A percentile compares a stretch with the other conserved stretches of the same genome.
Conservation (phyloP, 2,113 vertebrate species). For the Terrapene triunguis region DNA sequence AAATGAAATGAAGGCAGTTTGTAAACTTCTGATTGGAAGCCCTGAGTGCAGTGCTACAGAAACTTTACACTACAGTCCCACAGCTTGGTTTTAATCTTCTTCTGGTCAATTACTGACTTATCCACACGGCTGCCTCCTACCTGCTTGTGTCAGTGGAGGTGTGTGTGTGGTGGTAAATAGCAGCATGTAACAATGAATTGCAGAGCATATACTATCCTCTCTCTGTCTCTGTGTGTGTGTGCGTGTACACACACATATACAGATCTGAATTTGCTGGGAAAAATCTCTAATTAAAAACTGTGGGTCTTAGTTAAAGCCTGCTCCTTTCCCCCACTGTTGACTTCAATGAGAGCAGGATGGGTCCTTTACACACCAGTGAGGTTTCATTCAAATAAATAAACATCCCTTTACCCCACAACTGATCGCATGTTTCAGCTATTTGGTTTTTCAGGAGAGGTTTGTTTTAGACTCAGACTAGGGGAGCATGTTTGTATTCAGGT, state of each 20-base stretch:
- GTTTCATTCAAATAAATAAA: background rate
- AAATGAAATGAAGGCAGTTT: constrained; percentile 48
- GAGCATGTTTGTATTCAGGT: background rate
- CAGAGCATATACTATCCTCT: constrained; percentile 17
- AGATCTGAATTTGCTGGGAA: background rate
- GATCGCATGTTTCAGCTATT: background rate
- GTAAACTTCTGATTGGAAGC: constrained; percentile 46
- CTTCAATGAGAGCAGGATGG: background rate
- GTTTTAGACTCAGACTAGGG: background rate
- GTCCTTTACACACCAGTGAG: background rate
- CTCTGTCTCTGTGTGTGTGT: background rate
- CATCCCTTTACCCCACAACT: background rate
- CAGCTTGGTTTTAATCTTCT: constrained; percentile 27
- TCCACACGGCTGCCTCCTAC: constrained; percentile 52
- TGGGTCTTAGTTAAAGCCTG: background rate
- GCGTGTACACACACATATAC: rapidly evolving
- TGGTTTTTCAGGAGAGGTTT: background rate
- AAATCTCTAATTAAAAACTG: background rate
- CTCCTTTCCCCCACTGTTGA: background rate
- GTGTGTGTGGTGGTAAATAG: constrained; percentile 23
- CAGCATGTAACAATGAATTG: constrained; percentile 7
- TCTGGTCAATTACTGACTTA: constrained; percentile 17
- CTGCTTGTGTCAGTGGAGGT: constrained; percentile 16
- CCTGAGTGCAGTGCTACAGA: background rate
- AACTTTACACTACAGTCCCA: constrained; percentile 2